Evolutionary conservation across 2,888 invertebrate genomes (phyloP), one percentile per base, ranked within the genome.

Genomic region (Meloe dianella): DNA sequence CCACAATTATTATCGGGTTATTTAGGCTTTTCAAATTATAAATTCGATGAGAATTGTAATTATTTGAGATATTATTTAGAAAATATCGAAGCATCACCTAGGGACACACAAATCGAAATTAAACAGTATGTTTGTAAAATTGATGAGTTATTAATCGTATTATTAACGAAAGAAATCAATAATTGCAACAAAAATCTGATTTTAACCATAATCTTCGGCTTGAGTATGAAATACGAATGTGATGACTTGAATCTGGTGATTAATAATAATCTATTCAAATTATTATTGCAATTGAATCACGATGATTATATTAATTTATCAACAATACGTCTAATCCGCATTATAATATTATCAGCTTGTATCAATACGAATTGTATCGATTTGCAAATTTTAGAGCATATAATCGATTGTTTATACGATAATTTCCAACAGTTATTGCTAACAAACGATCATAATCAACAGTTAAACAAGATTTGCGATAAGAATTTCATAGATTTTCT

Each of bases 41-140:
- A 78, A 68, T 74, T 74, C 3, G 82, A 83, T 32, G 81, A 83
- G n/a, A 77, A 80, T 5, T 79, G 81, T 61, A 80, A 84, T 1
- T 85, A 86, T 69, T 78, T 86, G 10, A 83, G 85, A 72, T 88
- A 89, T 75, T 89, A 89, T 75, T 82, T 88, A 75, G 88, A 88
- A 76, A 86, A 86, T 20, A 86, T 89, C 29, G 83, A 85, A 71
- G 83, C 87, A 9, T 84, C 88, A 1, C 85, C 86, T 0, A 75
- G 81, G 5, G 76, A 82, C 65, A 81, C 86, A 2, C 87, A 89
- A 77, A 82, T 85, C 61, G 83, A 86, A 71, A 87, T 89, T 47
- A 82, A 86, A 60, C 74, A 79, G 24, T 83, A 85, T 14, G 86
- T 88, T 1, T 89, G 89, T 75, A 81, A 84, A 61, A 86, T 89